These are phyloP conservation scores for Nymphalis polychloros DNA, from an alignment of 2,888 invertebrate species.

Conservation along the genomic window DNA sequence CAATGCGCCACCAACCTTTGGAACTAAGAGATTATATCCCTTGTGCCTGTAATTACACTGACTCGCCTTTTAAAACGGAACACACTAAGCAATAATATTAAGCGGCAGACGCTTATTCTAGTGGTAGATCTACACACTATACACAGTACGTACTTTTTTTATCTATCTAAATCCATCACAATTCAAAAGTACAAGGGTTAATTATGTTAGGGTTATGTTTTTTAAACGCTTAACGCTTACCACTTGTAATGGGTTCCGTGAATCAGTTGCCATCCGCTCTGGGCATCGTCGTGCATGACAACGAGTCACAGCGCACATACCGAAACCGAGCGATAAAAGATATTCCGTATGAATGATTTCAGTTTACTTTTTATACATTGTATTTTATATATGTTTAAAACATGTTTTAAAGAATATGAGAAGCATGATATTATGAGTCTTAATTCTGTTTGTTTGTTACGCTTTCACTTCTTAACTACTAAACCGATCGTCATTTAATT, in stretches of 20 bases:
- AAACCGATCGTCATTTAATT: too few relatives aligned
- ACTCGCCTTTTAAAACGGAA: too few relatives aligned
- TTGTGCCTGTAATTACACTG: too few relatives aligned
- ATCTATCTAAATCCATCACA: neutral
- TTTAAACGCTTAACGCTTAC: slow-evolving; percentile 1
- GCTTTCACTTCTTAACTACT: too few relatives aligned
- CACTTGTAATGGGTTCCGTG: slow-evolving; percentile 33
- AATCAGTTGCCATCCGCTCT: slow-evolving; percentile 66
- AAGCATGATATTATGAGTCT: too few relatives aligned
- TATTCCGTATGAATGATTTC: slow-evolving; percentile 5
- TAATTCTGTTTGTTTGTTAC: too few relatives aligned
- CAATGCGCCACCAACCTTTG: too few relatives aligned
- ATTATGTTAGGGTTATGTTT: neutral
- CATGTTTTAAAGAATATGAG: too few relatives aligned
- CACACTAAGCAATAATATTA: too few relatives aligned
- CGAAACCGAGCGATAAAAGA: slow-evolving; percentile 26
- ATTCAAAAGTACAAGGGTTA: neutral
- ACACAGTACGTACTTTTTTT: neutral
- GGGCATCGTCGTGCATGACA: slow-evolving; percentile 63
- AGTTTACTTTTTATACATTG: neutral
- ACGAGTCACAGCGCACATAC: slow-evolving; percentile 46
- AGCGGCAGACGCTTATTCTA: too few relatives aligned
- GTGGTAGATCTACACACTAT: too few relatives aligned
- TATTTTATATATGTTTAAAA: neutral
- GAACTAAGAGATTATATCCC: too few relatives aligned